These are phyloP conservation scores for Aspidiotus destructor DNA, from an alignment of 2,888 invertebrate species.

Conservation along the genomic window DNA sequence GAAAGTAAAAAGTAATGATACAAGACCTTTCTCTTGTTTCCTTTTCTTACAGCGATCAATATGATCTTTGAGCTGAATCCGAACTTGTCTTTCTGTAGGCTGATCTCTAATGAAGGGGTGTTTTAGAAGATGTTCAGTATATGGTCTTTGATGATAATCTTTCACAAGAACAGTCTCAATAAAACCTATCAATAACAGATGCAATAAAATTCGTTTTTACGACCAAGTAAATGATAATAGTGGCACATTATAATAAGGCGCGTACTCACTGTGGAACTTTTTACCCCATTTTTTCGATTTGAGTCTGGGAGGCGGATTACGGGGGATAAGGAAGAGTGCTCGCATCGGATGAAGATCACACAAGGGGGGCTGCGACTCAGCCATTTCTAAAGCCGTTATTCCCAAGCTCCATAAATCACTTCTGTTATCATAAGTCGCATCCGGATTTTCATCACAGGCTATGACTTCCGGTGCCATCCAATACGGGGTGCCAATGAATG, in stretches of 20 bases:
- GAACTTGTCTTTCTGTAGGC: conserved; percentile 94
- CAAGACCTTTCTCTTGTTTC: conserved; percentile 66
- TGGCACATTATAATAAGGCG: background rate
- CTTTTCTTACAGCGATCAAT: conserved; percentile 95
- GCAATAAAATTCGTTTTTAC: background rate
- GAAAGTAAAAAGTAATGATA: background rate
- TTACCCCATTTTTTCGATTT: conserved; percentile 98
- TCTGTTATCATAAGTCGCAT: conserved; percentile 98
- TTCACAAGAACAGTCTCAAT: conserved; percentile 97
- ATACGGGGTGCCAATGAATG: conserved; percentile 95
- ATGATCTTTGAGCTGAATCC: conserved; percentile 98
- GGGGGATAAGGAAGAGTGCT: conserved; percentile 93
- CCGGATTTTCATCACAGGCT: conserved; percentile 99
- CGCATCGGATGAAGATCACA: conserved; percentile 99
- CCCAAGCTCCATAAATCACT: conserved; percentile 63
- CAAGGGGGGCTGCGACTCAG: conserved; percentile 96
- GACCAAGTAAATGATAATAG: background rate
- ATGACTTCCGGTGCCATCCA: conserved; percentile 99
- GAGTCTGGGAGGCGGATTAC: conserved; percentile 93
- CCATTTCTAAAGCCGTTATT: conserved; percentile 99
- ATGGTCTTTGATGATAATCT: conserved; percentile 97
- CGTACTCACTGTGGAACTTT: conserved; percentile 66
- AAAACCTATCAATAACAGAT: conserved; percentile 52
- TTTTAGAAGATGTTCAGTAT: conserved; percentile 93
- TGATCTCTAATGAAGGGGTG: conserved; percentile 98